These are phyloP conservation scores for Eidolon helvum DNA, from an alignment of 2,113 vertebrate genomes.

Conservation along the genomic window DNA sequence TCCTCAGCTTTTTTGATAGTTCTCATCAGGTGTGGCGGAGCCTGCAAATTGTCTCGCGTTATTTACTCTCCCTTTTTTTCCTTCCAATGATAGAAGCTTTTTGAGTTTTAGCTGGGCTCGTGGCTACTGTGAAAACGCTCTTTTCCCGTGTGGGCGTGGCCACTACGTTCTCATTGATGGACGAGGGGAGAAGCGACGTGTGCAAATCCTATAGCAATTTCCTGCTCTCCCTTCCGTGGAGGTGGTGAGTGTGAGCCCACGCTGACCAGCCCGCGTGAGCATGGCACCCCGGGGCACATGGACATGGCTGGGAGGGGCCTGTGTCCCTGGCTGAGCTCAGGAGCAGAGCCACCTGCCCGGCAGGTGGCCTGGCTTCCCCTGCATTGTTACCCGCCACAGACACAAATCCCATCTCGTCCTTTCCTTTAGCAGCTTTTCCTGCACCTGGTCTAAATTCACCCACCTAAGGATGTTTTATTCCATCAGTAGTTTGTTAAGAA, in stretches of 20 bases:
- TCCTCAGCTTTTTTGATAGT: neutral
- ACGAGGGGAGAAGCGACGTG: neutral
- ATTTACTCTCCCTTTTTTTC: neutral
- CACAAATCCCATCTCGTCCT: neutral
- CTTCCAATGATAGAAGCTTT: neutral
- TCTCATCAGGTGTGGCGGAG: neutral
- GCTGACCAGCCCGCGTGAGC: neutral
- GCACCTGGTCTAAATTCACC: neutral
- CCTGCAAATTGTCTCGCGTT: too few relatives aligned
- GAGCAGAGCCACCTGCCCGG: too few relatives aligned
- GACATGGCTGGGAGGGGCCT: too few relatives aligned
- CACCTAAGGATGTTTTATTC: neutral
- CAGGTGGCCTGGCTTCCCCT: rapidly evolving
- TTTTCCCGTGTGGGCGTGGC: neutral
- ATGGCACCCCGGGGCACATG: neutral
- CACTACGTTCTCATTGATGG: neutral
- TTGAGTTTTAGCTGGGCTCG: neutral
- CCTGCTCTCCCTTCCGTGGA: neutral
- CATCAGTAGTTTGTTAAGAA: neutral
- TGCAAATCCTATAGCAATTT: neutral
- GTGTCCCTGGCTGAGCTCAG: too few relatives aligned
- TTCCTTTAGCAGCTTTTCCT: neutral
- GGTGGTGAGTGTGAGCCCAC: neutral
- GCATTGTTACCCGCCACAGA: rapidly evolving
- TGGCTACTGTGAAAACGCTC: too few relatives aligned